Conservation (phyloP, 2,888 invertebrate genomes). For the Epirrita christyi region DNA sequence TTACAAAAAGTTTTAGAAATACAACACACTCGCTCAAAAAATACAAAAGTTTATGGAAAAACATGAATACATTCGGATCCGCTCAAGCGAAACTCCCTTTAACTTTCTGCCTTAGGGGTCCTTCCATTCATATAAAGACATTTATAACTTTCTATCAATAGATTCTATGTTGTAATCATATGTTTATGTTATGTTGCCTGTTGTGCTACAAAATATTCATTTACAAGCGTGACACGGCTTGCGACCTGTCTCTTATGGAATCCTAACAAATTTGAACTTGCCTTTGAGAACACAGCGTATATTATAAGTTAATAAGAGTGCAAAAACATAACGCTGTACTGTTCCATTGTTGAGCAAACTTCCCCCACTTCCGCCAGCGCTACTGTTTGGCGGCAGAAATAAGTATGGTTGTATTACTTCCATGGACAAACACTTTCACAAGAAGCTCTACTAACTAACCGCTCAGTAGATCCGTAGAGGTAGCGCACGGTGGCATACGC, state of each 20-base stretch:
- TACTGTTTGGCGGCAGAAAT: too few species aligned
- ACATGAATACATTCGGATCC: constrained; percentile 8
- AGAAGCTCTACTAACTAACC: constrained; percentile 69
- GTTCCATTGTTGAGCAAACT: too few species aligned
- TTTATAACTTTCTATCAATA: constrained; percentile 2
- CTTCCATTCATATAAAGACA: constrained; percentile 5
- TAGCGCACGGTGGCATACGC: constrained; percentile 70
- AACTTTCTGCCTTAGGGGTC: constrained; percentile 12
- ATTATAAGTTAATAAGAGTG: too few species aligned
- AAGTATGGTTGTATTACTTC: too few species aligned
- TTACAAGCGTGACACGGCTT: too few species aligned
- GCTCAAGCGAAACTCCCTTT: constrained; percentile 5
- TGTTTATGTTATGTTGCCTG: constrained; percentile 1
- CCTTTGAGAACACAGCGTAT: too few species aligned
- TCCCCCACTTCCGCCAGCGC: too few species aligned
- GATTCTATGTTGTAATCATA: neutral
- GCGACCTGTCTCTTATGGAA: too few species aligned
- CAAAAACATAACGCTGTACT: too few species aligned
- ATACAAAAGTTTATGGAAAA: constrained; percentile 2
- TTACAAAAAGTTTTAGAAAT: neutral
- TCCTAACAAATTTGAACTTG: too few species aligned
- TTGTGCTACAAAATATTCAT: neutral
- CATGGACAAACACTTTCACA: too few species aligned
- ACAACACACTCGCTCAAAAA: neutral
- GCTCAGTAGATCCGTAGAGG: constrained; percentile 76